These are phyloP conservation scores for Ovis aries DNA, from an alignment of 2,113 vertebrate genomes.

Conservation along the genomic window DNA sequence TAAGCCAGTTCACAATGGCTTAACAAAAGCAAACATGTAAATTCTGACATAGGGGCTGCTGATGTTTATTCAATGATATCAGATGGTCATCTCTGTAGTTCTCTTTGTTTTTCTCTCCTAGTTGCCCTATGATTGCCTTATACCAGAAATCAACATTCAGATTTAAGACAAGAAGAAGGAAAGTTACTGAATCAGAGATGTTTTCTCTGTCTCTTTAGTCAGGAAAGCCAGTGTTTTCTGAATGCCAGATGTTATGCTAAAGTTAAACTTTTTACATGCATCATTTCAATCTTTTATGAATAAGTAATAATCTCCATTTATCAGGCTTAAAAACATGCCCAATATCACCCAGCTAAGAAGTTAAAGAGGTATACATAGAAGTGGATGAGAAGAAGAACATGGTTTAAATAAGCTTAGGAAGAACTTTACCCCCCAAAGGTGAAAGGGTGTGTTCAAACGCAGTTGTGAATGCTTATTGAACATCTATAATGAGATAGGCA, in stretches of 20 bases:
- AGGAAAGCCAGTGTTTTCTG: not conserved
- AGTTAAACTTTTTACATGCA: not conserved
- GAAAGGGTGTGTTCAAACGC: not conserved
- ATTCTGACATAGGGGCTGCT: not conserved
- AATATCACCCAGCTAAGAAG: not conserved
- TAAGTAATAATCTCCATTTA: not conserved
- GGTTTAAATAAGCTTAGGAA: not conserved
- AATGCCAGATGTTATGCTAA: not conserved
- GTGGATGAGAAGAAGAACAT: not conserved
- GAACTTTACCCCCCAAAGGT: not conserved
- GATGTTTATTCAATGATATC: not conserved
- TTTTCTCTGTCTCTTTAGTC: not conserved
- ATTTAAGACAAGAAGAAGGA: not conserved
- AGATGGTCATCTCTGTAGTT: not conserved
- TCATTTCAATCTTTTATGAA: not conserved
- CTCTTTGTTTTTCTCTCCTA: not conserved
- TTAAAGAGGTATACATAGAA: not conserved
- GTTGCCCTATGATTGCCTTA: not conserved
- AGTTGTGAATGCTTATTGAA: not conserved
- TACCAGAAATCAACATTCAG: not conserved
- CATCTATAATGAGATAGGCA: not conserved
- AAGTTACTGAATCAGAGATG: not conserved
- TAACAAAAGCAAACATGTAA: not conserved
- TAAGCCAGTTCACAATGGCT: not conserved
- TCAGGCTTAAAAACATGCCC: not conserved